Evolutionary conservation across 2,797 vertebrate genomes (phyloP).

Genomic region (Falco concolor): DNA sequence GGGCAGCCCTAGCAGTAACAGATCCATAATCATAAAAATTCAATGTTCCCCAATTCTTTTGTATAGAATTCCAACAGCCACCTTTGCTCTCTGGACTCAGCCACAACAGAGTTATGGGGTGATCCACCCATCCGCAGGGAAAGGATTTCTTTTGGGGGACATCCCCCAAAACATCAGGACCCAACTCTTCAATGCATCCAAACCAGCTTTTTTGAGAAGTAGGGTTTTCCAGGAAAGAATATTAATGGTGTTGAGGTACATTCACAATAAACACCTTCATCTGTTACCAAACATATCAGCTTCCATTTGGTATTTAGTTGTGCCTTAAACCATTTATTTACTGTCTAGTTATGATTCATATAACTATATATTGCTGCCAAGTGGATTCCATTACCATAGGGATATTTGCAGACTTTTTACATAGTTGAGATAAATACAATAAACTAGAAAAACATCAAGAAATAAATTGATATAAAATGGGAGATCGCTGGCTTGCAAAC

Average conservation of each 20-base stretch:
- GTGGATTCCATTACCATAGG: conserved; percentile 7
- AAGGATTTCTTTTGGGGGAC: neutral
- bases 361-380: conserved; percentile 1
- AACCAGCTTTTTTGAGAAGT: neutral
- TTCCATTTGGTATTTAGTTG: conserved; percentile 8
- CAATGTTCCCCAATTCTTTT: neutral
- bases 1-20: neutral
- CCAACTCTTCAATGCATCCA: neutral
- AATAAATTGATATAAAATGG: conserved; percentile 14
- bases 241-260: neutral
- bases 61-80: neutral
- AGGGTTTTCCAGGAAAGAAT: neutral
- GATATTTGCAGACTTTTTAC: conserved; percentile 33
- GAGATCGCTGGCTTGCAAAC: neutral
- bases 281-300: neutral
- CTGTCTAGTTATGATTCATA: conserved; percentile 10
- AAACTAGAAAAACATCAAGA: neutral
- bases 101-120: neutral
- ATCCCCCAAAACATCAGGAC: neutral
- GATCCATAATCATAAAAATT: neutral
- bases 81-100: neutral
- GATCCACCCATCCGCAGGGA: neutral
- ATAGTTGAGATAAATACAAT: conserved; percentile 15
- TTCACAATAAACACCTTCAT: neutral
- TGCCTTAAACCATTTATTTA: conserved; percentile 3